Base-by-base conservation (phyloP, 1,140 invertebrate genomes). In the Telenomus remus region DNA sequence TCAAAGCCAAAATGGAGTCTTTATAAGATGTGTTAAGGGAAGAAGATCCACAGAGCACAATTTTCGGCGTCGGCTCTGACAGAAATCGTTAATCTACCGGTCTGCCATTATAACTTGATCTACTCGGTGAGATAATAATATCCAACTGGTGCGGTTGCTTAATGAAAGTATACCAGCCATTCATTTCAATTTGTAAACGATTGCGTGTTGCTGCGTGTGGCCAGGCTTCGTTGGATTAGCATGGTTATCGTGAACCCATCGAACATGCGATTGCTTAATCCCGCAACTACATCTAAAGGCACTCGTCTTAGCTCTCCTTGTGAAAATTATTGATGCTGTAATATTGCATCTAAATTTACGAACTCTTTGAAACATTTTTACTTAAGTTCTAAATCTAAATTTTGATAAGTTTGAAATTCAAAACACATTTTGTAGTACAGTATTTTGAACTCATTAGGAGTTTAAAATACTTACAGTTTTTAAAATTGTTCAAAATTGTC, bases 171-270 rank as follows among this genome's bases (percentile, higher is more conserved):
- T 73, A 73, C 61, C 61, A 60, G 70, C 70, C 70, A 73, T 73
- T 73, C 60, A 73, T 73, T 73, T 73, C 70, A 73, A 73, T 73
- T 73, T 73, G 71, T 74, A 74, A 66, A 74, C 71, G 63, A 63
- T 57, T 55, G 65, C 56, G 66, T 74, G 66, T 73, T 76, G 54
- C 73, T 74, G 61, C 66, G 71, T 71, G 71, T 75, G 79, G 79
- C 80, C 82, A 59, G 61, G 71, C 73, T 65, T 65, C 71, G 81
- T 76, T 57, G 59, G 47, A 84, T 85, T 85, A 85, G 83, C 84
- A 83, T 84, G 78, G 76, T 82, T 85, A 85, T 85, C 84, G 79
- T 84, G 75, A 70, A 64, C 76, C 79, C 82, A 85, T 84, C 83
- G 79, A 78, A 64, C 75, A 69, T 80, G 75, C 82, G 82, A 84